Evolutionary conservation across 1,140 invertebrate species (phyloP).

Genomic region (Panonychus citri): DNA sequence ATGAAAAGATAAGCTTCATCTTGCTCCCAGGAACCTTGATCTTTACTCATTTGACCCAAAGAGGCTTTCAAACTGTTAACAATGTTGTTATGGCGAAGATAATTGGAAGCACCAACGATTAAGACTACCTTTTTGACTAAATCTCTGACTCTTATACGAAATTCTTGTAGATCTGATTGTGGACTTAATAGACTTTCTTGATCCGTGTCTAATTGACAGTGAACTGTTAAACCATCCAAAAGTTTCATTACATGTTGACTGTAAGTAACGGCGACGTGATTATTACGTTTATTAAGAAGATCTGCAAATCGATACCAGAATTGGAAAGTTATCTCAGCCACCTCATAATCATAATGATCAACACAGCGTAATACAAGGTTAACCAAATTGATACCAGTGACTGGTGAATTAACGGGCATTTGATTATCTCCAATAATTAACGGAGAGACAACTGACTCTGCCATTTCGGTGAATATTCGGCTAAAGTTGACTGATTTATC

Average conservation of each 20-base stretch:
- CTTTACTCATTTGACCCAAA: neutral
- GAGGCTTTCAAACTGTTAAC: conserved; percentile 1
- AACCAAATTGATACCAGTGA: conserved; percentile 48
- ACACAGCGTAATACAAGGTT: conserved; percentile 75
- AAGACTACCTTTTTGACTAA: conserved; percentile 93
- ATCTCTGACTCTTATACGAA: conserved; percentile 66
- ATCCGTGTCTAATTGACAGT: conserved; percentile 73
- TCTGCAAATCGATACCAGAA: conserved; percentile 91
- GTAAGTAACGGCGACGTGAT: conserved; percentile 13
- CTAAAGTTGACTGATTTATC: conserved; percentile 68
- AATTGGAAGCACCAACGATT: conserved; percentile 42
- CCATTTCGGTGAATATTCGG: conserved; percentile 80
- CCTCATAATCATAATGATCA: conserved; percentile 88
- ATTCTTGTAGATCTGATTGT: conserved; percentile 62
- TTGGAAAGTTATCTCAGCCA: conserved; percentile 88
- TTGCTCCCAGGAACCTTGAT: conserved; percentile 5
- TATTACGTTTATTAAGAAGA: conserved; percentile 66
- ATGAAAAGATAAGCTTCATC: conserved; percentile 10
- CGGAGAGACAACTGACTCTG: conserved; percentile 63
- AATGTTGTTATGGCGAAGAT: conserved; percentile 7
- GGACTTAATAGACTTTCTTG: conserved; percentile 71
- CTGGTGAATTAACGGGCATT: neutral
- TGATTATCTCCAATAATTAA: conserved; percentile 32
- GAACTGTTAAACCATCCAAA: conserved; percentile 35
- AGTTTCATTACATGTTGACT: neutral